These are phyloP conservation scores for Sycophila texana DNA, from an alignment of 2,888 invertebrate species.

Conservation along the genomic window DNA sequence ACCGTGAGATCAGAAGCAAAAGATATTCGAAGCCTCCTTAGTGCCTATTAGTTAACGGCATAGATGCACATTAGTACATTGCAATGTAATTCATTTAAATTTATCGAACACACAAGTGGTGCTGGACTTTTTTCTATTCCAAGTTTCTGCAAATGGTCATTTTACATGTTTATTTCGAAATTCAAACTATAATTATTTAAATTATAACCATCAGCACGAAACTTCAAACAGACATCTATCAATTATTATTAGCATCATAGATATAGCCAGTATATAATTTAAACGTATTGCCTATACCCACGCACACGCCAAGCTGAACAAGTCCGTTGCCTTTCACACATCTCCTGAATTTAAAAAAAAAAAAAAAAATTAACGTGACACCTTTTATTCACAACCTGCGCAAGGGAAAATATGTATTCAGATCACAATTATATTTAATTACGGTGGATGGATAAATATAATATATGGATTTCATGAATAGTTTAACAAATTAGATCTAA, in stretches of 20 bases:
- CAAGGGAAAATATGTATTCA: neutral
- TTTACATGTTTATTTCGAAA: neutral
- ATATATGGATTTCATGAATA: too few relatives aligned
- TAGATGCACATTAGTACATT: conserved; percentile 2
- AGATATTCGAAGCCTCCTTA: conserved; percentile 35
- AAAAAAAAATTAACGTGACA: neutral
- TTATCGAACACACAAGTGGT: conserved; percentile 27
- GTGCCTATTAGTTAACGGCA: conserved; percentile 27
- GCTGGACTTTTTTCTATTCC: conserved; percentile 26
- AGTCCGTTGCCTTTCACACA: conserved; percentile 38
- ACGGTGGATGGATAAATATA: too few relatives aligned
- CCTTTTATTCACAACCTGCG: neutral
- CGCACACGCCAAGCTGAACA: neutral
- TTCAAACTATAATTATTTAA: neutral
- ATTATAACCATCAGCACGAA: too few relatives aligned
- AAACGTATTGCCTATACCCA: neutral
- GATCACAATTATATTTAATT: neutral
- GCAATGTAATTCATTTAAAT: conserved; percentile 31
- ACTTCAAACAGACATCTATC: too few relatives aligned
- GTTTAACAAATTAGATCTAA: too few relatives aligned
- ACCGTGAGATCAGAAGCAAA: conserved; percentile 29
- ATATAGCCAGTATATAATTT: too few relatives aligned
- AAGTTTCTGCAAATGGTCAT: conserved; percentile 21
- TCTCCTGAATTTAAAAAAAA: neutral
- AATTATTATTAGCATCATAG: too few relatives aligned